Percentiles rank a stretch among this genome's conserved stretches.
Evolutionary conservation across 2,797 vertebrate species (phyloP).

Genomic region (Rhinichthys osculus): DNA sequence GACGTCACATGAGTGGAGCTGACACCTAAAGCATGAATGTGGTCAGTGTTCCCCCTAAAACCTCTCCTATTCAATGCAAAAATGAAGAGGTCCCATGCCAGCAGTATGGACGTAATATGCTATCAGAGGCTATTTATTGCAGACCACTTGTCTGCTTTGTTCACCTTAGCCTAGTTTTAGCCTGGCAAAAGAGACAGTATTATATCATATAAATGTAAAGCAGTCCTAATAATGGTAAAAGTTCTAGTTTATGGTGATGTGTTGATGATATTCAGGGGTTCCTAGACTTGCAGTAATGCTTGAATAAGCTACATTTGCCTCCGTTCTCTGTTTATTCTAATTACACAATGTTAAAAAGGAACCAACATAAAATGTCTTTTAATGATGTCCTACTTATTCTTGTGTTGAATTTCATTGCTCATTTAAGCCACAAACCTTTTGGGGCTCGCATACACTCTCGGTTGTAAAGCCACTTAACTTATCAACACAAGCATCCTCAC

Average conservation of each 20-base stretch:
- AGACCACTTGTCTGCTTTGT: conserved; percentile 2
- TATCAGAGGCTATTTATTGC: conserved; percentile 27
- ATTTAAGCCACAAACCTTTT: conserved; percentile 12
- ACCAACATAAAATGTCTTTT: background rate
- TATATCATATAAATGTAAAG: background rate
- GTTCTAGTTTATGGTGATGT: background rate
- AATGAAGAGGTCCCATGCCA: conserved; percentile 15
- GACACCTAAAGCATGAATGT: conserved; percentile 44
- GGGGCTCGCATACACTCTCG: background rate
- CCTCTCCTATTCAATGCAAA: conserved; percentile 19
- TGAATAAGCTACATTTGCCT: background rate
- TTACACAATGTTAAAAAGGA: background rate
- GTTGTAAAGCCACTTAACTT: background rate
- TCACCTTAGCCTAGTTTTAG: conserved; percentile 4
- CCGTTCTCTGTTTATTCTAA: background rate
- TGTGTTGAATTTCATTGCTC: conserved; percentile 13
- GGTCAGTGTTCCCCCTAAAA: conserved; percentile 25
- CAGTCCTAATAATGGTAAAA: background rate
- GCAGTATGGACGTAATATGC: background rate
- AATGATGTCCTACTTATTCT: background rate
- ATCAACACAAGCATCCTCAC: conserved; percentile 5
- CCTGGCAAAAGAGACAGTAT: background rate
- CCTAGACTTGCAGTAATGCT: background rate
- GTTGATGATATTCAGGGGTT: background rate
- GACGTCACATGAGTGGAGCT: conserved; percentile 43